phyloP scores from a whole-genome alignment of 1,140 invertebrate species.

The Brachionus calyciflorus region DNA sequence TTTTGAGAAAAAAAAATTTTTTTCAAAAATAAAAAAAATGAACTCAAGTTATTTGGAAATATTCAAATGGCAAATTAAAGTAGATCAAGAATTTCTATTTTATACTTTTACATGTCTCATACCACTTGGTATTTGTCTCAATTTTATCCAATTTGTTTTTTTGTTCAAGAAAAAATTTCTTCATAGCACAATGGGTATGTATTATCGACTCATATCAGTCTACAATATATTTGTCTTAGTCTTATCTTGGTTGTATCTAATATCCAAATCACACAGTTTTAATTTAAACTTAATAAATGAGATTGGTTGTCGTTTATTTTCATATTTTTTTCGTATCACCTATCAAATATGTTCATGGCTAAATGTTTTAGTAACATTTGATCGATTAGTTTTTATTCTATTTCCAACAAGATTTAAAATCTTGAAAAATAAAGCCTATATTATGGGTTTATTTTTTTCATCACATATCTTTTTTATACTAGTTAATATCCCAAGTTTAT shows the following conservation, averaged over 20 bases:
- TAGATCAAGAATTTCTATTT: neutral
- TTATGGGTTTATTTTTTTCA: neutral
- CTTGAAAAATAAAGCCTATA: neutral
- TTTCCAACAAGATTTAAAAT: neutral
- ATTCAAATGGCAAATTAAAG: neutral
- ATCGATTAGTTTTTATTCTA: conserved; percentile 12
- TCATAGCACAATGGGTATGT: neutral
- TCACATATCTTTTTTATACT: neutral
- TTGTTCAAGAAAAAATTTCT: neutral
- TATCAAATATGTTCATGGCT: conserved; percentile 21
- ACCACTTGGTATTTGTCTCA: neutral
- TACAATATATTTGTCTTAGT: neutral
- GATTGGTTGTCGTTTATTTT: neutral
- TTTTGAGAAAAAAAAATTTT: neutral
- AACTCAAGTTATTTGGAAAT: neutral
- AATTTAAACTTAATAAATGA: conserved; percentile 9
- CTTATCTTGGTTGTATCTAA: neutral
- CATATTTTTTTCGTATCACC: neutral
- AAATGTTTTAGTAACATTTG: conserved; percentile 5
- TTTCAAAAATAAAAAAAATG: neutral
- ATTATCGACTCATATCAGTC: conserved; percentile 8
- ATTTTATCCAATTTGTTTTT: neutral
- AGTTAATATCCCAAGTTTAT: conserved; percentile 2
- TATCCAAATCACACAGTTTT: neutral
- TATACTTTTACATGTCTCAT: neutral